Conservation (phyloP, 2,888 invertebrate genomes). For the Arrhopalites spinosus region DNA sequence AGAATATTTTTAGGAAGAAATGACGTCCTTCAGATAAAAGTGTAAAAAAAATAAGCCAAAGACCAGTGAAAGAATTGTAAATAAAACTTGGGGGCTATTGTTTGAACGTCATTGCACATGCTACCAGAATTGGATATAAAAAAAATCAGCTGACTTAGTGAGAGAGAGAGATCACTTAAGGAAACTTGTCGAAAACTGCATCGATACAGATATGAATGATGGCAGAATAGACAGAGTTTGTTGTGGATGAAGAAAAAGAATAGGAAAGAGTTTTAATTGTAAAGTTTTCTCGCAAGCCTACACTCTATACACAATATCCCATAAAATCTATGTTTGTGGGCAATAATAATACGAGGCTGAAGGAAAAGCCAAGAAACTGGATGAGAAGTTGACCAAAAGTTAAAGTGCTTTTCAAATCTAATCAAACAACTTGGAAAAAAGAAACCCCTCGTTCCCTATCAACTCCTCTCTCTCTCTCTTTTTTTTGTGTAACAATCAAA, state of each 20-base stretch:
- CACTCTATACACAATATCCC: background rate
- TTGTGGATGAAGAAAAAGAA: background rate
- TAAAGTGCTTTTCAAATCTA: conserved; percentile 23
- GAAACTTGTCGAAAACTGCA: too few relatives aligned
- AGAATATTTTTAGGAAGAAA: too few relatives aligned
- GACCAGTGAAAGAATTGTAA: too few relatives aligned
- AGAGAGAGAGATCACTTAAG: too few relatives aligned
- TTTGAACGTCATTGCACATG: too few relatives aligned
- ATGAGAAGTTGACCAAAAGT: conserved; percentile 19
- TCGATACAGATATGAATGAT: too few relatives aligned
- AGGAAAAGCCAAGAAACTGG: background rate
- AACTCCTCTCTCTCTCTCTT: background rate
- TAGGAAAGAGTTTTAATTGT: background rate
- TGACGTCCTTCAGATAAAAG: too few relatives aligned
- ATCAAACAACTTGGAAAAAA: conserved; percentile 13
- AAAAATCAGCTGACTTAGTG: too few relatives aligned
- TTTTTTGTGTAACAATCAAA: too few relatives aligned
- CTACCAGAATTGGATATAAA: too few relatives aligned
- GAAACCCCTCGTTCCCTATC: background rate
- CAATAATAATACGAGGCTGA: background rate
- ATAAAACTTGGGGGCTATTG: too few relatives aligned
- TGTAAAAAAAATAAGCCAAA: too few relatives aligned
- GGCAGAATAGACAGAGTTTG: background rate
- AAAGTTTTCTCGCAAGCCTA: background rate
- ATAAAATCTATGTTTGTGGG: background rate